Base-by-base conservation (phyloP, 2,113 vertebrate genomes). In the Cacatua alba region DNA sequence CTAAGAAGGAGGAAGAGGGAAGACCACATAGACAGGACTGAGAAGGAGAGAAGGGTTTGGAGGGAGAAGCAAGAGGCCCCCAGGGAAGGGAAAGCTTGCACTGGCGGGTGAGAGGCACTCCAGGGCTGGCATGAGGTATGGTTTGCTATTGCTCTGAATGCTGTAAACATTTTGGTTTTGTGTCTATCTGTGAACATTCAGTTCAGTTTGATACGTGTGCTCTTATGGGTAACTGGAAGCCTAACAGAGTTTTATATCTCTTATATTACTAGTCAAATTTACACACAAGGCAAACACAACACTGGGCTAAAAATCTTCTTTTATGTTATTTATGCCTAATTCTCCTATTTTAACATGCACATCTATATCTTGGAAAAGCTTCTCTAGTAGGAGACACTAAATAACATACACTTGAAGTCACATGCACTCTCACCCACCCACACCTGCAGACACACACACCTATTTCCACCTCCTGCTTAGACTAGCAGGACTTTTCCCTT, bases 81-180 rank as follows among this genome's bases (percentile, higher is more conserved):
- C 57, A 51, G 41, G 85, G 29, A 37, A 20, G 25, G 68, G 29
- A 80, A 59, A 80, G 80, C 48, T 88, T 80, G 72, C 65, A 79
- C 44, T 60, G 89, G 55, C 0, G 2, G 78, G 91, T 11, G 80
- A 53, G 82, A 97, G 95, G 83, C 85, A 97, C 86, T 86, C 44
- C 76, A 82, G 90, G 92, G 78, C 52, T 49, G 88, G 95, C 95
- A 81, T 97, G 97, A 98, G 98, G 98, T 98, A 98, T 97, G 97
- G 94, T 96, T 95, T 84, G 93, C 96, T 98, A 98, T 98, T 98
- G 98, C 98, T 98, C 96, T 98, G 97, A 96, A 98, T 97, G 97
- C 95, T 98, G 98, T 98, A 98, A 98, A 98, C 98, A 97, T 97
- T 96, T 97, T 92, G 75, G 74, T 24, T 97, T 97, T 97, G 96